Conservation (phyloP, 2,113 vertebrate genomes). For the Fukomys damarensis region DNA sequence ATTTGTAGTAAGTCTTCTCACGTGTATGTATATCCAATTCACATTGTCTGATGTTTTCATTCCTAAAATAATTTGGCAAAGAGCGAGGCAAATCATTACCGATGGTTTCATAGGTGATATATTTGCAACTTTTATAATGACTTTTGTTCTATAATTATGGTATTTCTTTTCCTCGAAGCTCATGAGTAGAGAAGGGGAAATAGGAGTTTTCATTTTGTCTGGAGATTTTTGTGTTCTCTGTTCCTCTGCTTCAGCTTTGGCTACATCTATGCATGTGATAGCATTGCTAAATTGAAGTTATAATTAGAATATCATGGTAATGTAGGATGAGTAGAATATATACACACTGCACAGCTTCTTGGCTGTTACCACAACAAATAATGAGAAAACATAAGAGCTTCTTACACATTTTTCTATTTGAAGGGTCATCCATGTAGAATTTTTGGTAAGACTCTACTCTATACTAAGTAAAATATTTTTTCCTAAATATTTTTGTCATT, state of each 20-base stretch:
- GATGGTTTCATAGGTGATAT: constrained; percentile 6
- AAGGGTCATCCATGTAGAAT: not conserved
- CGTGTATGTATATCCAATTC: not conserved
- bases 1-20: constrained; percentile 27
- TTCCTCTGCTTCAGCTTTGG: constrained; percentile 58
- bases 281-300: constrained; percentile 62
- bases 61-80: constrained; percentile 49
- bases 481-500: constrained; percentile 21
- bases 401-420: constrained; percentile 28
- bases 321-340: constrained; percentile 36
- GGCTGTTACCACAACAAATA: constrained; percentile 71
- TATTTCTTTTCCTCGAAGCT: constrained; percentile 50
- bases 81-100: not conserved
- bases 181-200: not conserved
- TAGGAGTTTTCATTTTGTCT: constrained; percentile 58
- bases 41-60: not conserved
- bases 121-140: constrained; percentile 43
- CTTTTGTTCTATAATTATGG: constrained; percentile 40
- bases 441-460: constrained; percentile 36
- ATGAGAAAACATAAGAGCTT: constrained; percentile 17
- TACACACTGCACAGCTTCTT: not conserved
- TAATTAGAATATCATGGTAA: constrained; percentile 70
- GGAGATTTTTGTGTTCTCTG: constrained; percentile 62
- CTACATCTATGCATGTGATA: constrained; percentile 17
- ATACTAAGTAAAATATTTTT: constrained; percentile 37